phyloP scores from a whole-genome alignment of 2,888 invertebrate genomes.

The Deilephila elpenor region DNA sequence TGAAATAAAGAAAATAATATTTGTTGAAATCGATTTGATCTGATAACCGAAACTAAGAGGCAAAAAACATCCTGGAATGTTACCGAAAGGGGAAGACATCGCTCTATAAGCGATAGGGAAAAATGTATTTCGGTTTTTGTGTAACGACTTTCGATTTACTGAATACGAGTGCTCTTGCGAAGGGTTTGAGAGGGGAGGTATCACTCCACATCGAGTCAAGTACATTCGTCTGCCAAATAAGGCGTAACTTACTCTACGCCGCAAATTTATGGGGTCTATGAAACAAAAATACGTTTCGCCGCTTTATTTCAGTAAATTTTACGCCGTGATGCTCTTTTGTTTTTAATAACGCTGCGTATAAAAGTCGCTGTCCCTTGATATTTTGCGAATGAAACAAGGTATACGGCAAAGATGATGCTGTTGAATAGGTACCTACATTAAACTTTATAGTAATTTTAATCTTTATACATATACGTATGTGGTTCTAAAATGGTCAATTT shows the following conservation, averaged over 20 bases:
- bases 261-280: conserved; percentile 65
- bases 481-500: no score
- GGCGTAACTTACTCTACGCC: conserved; percentile 72
- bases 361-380: neutral
- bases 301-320: conserved; percentile 69
- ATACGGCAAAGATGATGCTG: neutral
- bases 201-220: conserved; percentile 71
- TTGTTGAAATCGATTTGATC: neutral
- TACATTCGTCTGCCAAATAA: conserved; percentile 76
- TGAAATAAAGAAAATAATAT: no score
- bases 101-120: conserved; percentile 67
- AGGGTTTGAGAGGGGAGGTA: conserved; percentile 73
- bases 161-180: conserved; percentile 73
- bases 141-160: conserved; percentile 81
- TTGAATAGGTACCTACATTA: neutral
- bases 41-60: conserved; percentile 47
- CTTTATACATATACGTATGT: no score
- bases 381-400: neutral
- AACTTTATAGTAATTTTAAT: no score
- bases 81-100: conserved; percentile 62
- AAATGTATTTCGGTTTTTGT: conserved; percentile 76
- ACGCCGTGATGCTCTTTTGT: conserved; percentile 61
- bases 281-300: conserved; percentile 60
- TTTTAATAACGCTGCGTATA: conserved; percentile 32
- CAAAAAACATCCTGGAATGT: conserved; percentile 65